Base-by-base conservation (phyloP, 2,888 invertebrate genomes). In the Tiphia femorata region DNA sequence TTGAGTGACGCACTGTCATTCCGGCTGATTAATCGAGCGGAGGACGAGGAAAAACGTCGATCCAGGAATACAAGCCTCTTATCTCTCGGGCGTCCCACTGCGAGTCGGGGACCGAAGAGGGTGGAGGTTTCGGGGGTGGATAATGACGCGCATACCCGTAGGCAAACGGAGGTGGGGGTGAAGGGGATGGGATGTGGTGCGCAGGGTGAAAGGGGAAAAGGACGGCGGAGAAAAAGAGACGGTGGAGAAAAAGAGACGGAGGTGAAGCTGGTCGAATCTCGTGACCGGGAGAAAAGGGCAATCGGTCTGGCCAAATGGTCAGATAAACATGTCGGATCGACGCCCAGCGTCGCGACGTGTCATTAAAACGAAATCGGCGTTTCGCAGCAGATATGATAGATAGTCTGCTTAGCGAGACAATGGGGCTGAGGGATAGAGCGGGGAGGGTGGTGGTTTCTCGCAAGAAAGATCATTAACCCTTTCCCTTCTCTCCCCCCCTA, bases 241-340 rank as follows among this genome's bases (percentile, higher is more conserved):
- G 14, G 8, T 33, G 12, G 2, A 14, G 6, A 1, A 14, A 33
- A 29, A 7, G 29, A 12, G 29, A 12, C 10, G 29, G 6, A 12
- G 29, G 2, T 3, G 29, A 12, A 12, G 12, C 6, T 10, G 2
- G 3, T 2, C 12, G 40, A 40, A 20, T 23, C 46, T 21, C 16
- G 38, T 41, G 42, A 17, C 30, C 35, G 21, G 56, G 57, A 55
- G 54, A 53, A 64, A 67, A 64, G 38, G 53, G 54, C 62, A 64
- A 62, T 67, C 55, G 53, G 54, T 53, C 30, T 8, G 17, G 44
- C 29, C 25, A 57, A 60, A 57, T 59, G 59, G 59, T 52, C 61
- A 59, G 63, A 62, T 62, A 57, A 59, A 54, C 47, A 51, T 48
- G n/a, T n/a, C n/a, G n/a, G n/a, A 52, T 54, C 52, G 55, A 57